Evolutionary conservation across 2,113 vertebrate genomes (phyloP).

Genomic region (Scophthalmus maximus): DNA sequence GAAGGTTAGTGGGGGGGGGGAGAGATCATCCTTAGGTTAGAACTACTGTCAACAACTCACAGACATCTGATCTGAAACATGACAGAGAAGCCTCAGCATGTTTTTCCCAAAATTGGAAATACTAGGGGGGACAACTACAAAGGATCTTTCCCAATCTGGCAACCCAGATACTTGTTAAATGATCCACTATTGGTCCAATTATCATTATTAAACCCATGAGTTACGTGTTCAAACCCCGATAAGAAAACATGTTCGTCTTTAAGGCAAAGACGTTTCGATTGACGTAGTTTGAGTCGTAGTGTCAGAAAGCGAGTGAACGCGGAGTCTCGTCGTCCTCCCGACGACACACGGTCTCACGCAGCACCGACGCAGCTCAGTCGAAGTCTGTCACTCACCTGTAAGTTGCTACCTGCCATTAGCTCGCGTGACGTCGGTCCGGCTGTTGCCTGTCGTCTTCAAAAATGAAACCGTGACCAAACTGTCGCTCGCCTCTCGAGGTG

Average conservation of each 20-base stretch:
- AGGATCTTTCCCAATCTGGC: slow-evolving; percentile 2
- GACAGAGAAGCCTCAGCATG: no score
- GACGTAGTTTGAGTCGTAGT: background rate
- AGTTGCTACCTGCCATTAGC: slow-evolving; percentile 68
- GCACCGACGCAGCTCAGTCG: background rate
- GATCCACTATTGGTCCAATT: background rate
- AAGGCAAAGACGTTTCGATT: background rate
- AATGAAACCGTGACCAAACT: background rate
- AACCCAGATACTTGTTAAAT: background rate
- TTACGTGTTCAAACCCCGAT: rapidly evolving
- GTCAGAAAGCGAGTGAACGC: no score
- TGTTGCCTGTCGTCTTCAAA: background rate
- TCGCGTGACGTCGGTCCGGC: background rate
- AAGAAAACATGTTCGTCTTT: background rate
- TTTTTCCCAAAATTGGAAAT: no score
- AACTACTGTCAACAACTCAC: no score
- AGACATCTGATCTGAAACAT: no score
- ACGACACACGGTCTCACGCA: background rate
- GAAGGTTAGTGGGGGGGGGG: no score
- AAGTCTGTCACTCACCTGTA: slow-evolving; percentile 75
- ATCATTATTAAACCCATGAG: background rate
- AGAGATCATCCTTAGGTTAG: no score
- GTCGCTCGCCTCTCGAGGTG: no score
- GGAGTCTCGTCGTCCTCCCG: no score
- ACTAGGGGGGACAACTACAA: no score